Base-by-base conservation (phyloP, 2,113 vertebrate species). In the Pomatostomus ruficeps region DNA sequence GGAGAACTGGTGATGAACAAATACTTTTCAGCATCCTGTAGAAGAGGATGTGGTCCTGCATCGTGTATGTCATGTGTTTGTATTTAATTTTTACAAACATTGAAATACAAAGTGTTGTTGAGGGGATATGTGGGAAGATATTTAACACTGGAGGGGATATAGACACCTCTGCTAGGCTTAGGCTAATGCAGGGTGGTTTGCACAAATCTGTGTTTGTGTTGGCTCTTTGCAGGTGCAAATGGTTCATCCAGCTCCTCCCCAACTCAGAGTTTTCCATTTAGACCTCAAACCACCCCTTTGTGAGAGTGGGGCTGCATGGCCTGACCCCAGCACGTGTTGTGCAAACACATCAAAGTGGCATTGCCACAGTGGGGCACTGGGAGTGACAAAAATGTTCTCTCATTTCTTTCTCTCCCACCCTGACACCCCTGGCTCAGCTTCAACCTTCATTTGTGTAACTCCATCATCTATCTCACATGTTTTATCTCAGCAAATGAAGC, bases 311-410 rank as follows among this genome's bases (percentile, higher is more conserved):
- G 3, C 29, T 40, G 11, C 26, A 8, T 13, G 35, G n/a, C 43
- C 66, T 49, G 46, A 25, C 7, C 20, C 52, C 25, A 33, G 7
- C 16, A 5, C 0, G 1, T 7, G 16, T 6, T 61, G 28, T 31
- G 8, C 36, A 74, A 26, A 26, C 22, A 3, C 16, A 13, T 12
- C 0, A 0, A 3, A 1, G 11, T 48, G 73, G 9, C 13, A 11
- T 11, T 57, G 14, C 35, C 3, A 0, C 1, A 2, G n/a, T 15
- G 36, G 38, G 14, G 16, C 19, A 10, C 5, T 1, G 33, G 38
- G 18, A 65, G 9, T 7, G 51, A 42, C 12, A 25, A 16, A 4
- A 9, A 9, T 7, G 12, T 42, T 43, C 72, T 38, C 43, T 78
- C 16, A 4, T 24, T 58, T 31, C 40, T 49, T 77, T 25, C 24